phyloP scores from a whole-genome alignment of 2,113 vertebrate species.

The Prunella fulvescens region DNA sequence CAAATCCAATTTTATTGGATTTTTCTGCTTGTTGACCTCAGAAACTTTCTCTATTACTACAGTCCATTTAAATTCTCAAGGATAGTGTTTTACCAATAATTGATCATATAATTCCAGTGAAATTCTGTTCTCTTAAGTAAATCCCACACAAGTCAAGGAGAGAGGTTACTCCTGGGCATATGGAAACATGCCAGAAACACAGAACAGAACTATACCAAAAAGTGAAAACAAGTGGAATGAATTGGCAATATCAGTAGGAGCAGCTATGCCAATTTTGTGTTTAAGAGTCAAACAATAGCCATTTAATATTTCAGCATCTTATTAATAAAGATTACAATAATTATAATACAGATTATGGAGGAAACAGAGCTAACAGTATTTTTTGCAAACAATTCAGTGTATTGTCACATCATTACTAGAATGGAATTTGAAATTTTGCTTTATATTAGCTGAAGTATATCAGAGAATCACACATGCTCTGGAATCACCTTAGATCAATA shows the following conservation, averaged over 20 bases:
- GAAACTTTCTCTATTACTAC: neutral
- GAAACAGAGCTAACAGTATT: neutral
- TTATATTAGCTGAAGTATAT: neutral
- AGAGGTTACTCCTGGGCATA: neutral
- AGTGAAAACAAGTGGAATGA: neutral
- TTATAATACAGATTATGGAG: neutral
- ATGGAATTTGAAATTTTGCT: neutral
- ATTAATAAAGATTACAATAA: neutral
- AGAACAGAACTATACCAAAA: neutral
- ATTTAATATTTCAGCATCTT: neutral
- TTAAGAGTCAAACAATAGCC: neutral
- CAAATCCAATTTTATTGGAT: neutral
- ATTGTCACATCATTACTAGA: neutral
- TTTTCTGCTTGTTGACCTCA: neutral
- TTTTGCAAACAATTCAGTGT: neutral
- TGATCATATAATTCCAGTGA: neutral
- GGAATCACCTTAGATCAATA: neutral
- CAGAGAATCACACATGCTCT: neutral
- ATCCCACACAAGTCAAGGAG: neutral
- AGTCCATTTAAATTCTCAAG: neutral
- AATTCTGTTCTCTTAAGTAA: neutral
- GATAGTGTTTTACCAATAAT: neutral
- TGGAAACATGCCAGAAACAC: neutral
- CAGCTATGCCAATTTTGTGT: neutral
- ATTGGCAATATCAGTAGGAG: neutral